Base-by-base conservation (phyloP, 2,113 vertebrate species). In the Cynopterus brachyotis region DNA sequence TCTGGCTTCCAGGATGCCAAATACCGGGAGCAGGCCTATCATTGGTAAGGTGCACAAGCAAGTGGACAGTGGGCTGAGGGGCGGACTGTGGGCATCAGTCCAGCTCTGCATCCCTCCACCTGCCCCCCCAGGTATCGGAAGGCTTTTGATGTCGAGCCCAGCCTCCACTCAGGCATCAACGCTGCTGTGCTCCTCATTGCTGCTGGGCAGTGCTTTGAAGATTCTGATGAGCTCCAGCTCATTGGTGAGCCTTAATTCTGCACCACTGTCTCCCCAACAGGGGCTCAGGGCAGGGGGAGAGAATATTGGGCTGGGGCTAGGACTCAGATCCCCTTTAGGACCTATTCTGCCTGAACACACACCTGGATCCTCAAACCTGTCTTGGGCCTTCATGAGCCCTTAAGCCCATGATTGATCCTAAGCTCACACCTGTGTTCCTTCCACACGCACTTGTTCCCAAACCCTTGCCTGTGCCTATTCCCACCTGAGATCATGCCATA, bases 101-200 rank as follows among this genome's bases (percentile, higher is more conserved):
- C 22, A 50, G 53, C 30, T 35, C 35, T 2, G 6, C 1, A 15
- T 10, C 35, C 30, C 12, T 3, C 10, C 6, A 2, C 28, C 69
- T 28, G 4, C 0, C 3, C 15, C 15, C n/a, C n/a, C 97, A 99
- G 99, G 99, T 99, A 99, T 82, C 98, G 98, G 42, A 99, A 98
- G 98, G 99, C 99, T 8, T 99, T 99, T 80, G 98, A 99, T 22
- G 95, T 96, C 1, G 99, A 99, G 98, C 99, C 99, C 2, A 99
- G 99, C 50, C 98, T 99, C 16, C 99, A 99, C 67, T 99, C 99
- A 0, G 99, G 99, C 90, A 99, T 99, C 97, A 99, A 99, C 26
- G 98, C 98, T 0, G 98, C 99, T 0, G 99, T 99, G 57, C 98
- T 99, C 15, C 99, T 99, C 69, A 98, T 99, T 42, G 99, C 99